These are phyloP conservation scores for Serinus canaria DNA, from an alignment of 2,113 vertebrate species.

Conservation along the genomic window DNA sequence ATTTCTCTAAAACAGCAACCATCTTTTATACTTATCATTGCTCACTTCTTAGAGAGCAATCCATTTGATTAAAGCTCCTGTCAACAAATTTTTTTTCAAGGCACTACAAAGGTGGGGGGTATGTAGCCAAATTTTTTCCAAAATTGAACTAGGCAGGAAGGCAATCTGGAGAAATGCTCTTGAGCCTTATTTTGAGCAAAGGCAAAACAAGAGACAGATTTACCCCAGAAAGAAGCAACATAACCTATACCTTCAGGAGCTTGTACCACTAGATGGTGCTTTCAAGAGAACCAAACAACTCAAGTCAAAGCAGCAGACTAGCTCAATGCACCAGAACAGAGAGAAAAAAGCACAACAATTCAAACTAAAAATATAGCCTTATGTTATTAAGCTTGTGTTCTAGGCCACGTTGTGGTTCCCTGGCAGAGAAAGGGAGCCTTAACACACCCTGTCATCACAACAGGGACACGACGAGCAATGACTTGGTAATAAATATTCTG, in stretches of 20 bases:
- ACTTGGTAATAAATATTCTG: neutral
- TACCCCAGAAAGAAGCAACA: neutral
- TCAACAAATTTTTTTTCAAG: neutral
- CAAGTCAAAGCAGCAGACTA: neutral
- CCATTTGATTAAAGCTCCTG: neutral
- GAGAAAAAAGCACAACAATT: neutral
- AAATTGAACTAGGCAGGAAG: neutral
- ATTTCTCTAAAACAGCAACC: neutral
- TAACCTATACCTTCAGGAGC: neutral
- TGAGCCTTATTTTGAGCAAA: neutral
- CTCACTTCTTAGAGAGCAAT: neutral
- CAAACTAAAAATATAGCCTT: fast-evolving
- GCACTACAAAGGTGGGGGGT: neutral
- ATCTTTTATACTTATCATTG: neutral
- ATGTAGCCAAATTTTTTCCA: neutral
- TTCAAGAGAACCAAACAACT: neutral
- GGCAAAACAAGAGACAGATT: neutral
- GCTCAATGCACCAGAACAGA: fast-evolving
- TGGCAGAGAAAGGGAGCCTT: neutral
- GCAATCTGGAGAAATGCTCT: neutral
- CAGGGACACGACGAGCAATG: neutral
- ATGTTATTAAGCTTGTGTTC: fast-evolving
- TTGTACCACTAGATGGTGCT: slow-evolving; percentile 8
- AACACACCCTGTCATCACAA: neutral
- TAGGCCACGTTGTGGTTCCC: neutral